These are phyloP conservation scores for Premnoplex brunnescens DNA, from an alignment of 2,797 vertebrate species.

Conservation along the genomic window DNA sequence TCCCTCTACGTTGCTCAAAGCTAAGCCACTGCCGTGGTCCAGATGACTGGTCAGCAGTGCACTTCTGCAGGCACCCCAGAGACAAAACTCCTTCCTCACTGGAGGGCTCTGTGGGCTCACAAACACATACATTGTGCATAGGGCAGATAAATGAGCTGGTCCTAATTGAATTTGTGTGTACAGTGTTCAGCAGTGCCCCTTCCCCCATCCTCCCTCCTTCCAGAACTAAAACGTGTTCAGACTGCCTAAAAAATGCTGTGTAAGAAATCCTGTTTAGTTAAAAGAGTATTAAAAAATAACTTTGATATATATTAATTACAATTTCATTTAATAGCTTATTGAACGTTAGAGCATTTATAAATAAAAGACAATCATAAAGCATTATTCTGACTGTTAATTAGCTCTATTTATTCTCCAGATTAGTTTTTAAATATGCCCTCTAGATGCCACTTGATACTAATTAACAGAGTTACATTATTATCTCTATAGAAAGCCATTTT, in stretches of 20 bases:
- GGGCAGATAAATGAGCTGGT: not conserved
- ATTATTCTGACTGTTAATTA: conserved; percentile 77
- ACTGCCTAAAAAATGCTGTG: not conserved
- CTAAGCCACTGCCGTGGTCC: not conserved
- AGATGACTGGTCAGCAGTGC: not conserved
- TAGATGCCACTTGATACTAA: conserved; percentile 80
- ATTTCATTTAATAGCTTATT: conserved; percentile 60
- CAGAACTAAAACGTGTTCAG: not conserved
- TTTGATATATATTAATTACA: conserved; percentile 72
- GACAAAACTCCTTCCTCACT: not conserved
- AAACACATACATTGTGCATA: not conserved
- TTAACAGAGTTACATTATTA: conserved; percentile 78
- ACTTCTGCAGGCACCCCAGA: accelerated
- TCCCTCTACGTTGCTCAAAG: not conserved
- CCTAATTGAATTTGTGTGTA: not conserved
- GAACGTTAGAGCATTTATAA: conserved; percentile 73
- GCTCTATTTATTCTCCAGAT: conserved; percentile 78
- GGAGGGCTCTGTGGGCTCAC: accelerated
- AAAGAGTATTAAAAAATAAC: conserved; percentile 38
- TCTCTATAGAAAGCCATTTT: conserved; percentile 77
- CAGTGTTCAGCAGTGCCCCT: not conserved
- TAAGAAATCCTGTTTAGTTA: not conserved
- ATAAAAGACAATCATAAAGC: conserved; percentile 76
- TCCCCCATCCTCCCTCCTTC: not conserved
- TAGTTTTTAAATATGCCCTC: conserved; percentile 78